Percentiles rank a stretch among this genome's conserved stretches.
These are phyloP conservation scores for Mystacides longicornis DNA, from an alignment of 2,888 invertebrate genomes.

Conservation along the genomic window DNA sequence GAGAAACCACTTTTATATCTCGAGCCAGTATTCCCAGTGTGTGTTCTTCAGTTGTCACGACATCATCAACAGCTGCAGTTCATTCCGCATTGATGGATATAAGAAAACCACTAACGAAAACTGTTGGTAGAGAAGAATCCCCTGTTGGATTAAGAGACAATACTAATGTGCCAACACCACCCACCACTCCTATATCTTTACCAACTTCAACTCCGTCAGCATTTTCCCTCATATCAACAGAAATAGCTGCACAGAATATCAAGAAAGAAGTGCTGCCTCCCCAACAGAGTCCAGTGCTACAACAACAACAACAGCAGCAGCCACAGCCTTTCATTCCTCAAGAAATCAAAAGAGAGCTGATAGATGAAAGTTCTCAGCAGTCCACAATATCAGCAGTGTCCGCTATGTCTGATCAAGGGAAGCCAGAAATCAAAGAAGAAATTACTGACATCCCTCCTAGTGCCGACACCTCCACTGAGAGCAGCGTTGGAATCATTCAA, in stretches of 20 bases:
- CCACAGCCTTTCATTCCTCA: conserved; percentile 50
- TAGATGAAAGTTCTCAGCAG: conserved; percentile 62
- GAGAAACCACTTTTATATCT: conserved; percentile 53
- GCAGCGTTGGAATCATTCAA: conserved; percentile 36
- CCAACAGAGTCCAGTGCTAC: not conserved
- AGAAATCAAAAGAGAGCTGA: conserved; percentile 65
- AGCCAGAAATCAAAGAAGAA: conserved; percentile 55
- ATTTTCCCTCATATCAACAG: conserved; percentile 31
- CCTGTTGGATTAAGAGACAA: no score
- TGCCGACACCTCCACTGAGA: conserved; percentile 37
- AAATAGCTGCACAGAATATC: conserved; percentile 38
- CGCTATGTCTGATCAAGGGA: conserved; percentile 52
- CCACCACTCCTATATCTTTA: conserved; percentile 33
- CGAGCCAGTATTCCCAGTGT: conserved; percentile 41
- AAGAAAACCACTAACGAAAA: conserved; percentile 39
- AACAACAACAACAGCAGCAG: conserved; percentile 43
- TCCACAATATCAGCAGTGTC: conserved; percentile 52
- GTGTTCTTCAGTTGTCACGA: conserved; percentile 33
- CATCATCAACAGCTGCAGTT: conserved; percentile 34
- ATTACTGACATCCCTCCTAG: conserved; percentile 44
- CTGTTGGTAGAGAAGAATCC: conserved; percentile 43
- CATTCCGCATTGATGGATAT: conserved; percentile 46
- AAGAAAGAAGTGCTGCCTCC: conserved; percentile 50
- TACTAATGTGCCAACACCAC: conserved; percentile 7
- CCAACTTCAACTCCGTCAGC: conserved; percentile 33